A percentile compares a stretch with the other conserved stretches of the same genome.
These are phyloP conservation scores for Otus scops DNA, from an alignment of 2,797 vertebrate genomes.

Conservation along the genomic window DNA sequence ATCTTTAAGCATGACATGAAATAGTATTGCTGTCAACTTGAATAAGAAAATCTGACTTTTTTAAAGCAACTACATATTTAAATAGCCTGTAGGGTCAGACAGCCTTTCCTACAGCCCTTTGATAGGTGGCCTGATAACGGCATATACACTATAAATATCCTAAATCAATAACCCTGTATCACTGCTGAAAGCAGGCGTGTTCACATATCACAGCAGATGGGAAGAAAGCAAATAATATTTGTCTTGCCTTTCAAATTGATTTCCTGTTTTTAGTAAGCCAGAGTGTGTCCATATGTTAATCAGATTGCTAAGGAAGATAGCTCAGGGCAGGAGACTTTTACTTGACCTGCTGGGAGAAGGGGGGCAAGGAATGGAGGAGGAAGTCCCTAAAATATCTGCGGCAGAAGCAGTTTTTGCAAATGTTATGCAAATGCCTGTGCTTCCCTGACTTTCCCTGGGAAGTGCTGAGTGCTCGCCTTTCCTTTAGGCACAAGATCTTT, in stretches of 20 bases:
- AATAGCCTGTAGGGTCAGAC: conserved; percentile 30
- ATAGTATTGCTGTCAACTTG: conserved; percentile 56
- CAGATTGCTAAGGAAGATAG: conserved; percentile 60
- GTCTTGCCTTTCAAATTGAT: conserved; percentile 68
- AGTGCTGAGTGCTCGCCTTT: not conserved
- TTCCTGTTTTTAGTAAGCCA: conserved; percentile 62
- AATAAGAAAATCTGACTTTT: conserved; percentile 39
- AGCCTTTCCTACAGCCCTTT: conserved; percentile 6
- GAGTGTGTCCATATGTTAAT: conserved; percentile 74
- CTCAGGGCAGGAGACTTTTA: conserved; percentile 52
- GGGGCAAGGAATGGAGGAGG: not conserved
- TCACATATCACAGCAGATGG: conserved; percentile 69
- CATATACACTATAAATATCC: conserved; percentile 34
- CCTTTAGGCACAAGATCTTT: not conserved
- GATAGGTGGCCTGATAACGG: conserved; percentile 43
- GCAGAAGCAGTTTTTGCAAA: not conserved
- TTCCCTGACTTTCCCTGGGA: not conserved
- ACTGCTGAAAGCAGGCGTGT: conserved; percentile 29
- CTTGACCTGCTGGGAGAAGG: not conserved
- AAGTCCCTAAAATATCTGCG: conserved; percentile 17
- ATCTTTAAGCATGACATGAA: conserved; percentile 60
- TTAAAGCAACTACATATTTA: not conserved
- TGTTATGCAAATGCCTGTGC: not conserved
- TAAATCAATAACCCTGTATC: conserved; percentile 44
- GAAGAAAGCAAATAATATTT: conserved; percentile 66